A percentile compares a stretch with the other conserved stretches of the same genome.
These are phyloP conservation scores for Natrix natrix DNA, from an alignment of 2,797 vertebrate species.

Conservation along the genomic window DNA sequence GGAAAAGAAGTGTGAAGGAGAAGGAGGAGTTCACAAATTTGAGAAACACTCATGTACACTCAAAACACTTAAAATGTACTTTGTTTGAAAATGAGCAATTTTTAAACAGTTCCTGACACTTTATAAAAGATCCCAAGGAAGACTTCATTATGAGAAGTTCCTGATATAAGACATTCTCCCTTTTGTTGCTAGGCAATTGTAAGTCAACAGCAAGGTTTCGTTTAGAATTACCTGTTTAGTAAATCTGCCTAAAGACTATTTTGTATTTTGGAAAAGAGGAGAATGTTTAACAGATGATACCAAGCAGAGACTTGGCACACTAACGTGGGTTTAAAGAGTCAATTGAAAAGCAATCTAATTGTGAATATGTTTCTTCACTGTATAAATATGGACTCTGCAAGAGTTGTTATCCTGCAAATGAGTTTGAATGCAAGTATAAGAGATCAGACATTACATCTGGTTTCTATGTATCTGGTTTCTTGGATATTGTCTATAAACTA, in stretches of 20 bases:
- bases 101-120: slow-evolving; percentile 11
- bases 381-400: neutral
- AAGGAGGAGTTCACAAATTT: neutral
- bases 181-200: slow-evolving; percentile 25
- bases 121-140: slow-evolving; percentile 22
- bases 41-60: slow-evolving; percentile 8
- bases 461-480: neutral
- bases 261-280: neutral
- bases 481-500: neutral
- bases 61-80: slow-evolving; percentile 4
- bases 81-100: neutral
- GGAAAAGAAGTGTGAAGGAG: neutral
- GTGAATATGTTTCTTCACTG: neutral
- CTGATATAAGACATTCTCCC: slow-evolving; percentile 5
- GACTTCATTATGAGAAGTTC: slow-evolving; percentile 27
- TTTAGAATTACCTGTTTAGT: neutral
- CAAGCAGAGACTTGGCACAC: neutral
- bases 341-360: neutral
- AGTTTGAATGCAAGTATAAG: neutral
- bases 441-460: neutral
- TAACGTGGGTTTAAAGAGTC: neutral
- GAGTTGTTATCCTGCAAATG: neutral
- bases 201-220: neutral
- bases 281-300: neutral
- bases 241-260: neutral